These are phyloP conservation scores for Neomorphus geoffroyi DNA, from an alignment of 2,797 vertebrate genomes.

Conservation along the genomic window DNA sequence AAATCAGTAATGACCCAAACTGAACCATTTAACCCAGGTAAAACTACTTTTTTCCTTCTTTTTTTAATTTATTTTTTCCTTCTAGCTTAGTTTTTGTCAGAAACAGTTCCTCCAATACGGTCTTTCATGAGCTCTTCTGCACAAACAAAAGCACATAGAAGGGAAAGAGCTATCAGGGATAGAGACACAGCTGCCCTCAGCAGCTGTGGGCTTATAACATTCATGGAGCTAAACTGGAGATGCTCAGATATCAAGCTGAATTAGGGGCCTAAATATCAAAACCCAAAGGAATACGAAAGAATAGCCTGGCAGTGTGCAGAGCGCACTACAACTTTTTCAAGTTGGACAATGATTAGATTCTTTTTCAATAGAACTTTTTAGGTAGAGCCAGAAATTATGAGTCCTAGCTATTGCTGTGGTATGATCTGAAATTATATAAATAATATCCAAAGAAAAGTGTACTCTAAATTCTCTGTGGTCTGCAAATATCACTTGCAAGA, in stretches of 20 bases:
- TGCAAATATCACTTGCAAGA: neutral
- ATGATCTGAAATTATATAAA: neutral
- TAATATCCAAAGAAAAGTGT: neutral
- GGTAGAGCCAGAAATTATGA: neutral
- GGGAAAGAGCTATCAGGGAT: neutral
- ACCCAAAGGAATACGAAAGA: neutral
- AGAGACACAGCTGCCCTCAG: neutral
- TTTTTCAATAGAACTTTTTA: neutral
- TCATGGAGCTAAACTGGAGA: neutral
- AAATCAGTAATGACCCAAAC: neutral
- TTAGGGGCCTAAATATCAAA: neutral
- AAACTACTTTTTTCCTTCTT: neutral
- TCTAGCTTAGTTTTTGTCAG: neutral
- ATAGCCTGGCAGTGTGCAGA: neutral
- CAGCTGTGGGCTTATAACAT: fast-evolving
- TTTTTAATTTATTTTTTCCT: neutral
- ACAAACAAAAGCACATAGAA: neutral
- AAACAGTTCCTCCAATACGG: neutral
- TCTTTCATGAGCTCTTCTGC: neutral
- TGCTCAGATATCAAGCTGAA: neutral
- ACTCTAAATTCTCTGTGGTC: neutral
- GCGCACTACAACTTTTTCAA: neutral
- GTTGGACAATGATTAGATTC: neutral
- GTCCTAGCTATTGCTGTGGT: neutral
- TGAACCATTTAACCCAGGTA: neutral